Base-by-base conservation (phyloP, 2,888 invertebrate genomes). In the Diadromus collaris region DNA sequence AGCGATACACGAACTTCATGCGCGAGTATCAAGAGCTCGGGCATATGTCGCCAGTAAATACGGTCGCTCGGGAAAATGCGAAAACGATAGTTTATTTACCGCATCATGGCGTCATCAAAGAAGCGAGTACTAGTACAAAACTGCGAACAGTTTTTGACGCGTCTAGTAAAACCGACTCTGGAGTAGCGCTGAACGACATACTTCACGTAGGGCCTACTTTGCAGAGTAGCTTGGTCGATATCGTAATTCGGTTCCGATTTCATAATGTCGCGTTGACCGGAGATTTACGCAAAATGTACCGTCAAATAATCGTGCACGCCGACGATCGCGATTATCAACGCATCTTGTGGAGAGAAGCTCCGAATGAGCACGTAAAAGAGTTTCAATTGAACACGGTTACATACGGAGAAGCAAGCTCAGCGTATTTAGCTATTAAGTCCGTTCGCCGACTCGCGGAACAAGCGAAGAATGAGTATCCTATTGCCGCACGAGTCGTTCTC, bases 201-300 rank as follows among this genome's bases (percentile, higher is more conserved):
- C 83, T 86, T 34, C 70, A 81, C 48, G 73, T 82, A 1, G 89
- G 88, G 0, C 87, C 87, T 0, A 78, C 76, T 0, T 67, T 87
- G 21, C 86, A 87, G 63, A 71, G 83, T 10, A 83, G 86, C 61
- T 48, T 89, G 5, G 77, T 86, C 48, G 64, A 83, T 1, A 82
- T 88, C 44, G 19, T 89, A 0, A 9, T 84, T 0, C 79, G 86
- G 24, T 89, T 88, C 83, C 79, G 88, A 29, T 72, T 67, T 2
- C 77, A 85, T 60, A 38, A 70, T 5, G 80, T 84, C 38, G 85
- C 85, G 6, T 54, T 88, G 6, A 80, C 79, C 7, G 86, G 83
- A 2, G 88, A 88, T 64, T 79, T 89, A n/a, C 70, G 77, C 5
- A 82, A 86, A 76, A 88, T 88, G 84, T 89, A 86, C 61, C 80